Evolutionary conservation across 2,888 invertebrate species (phyloP), one percentile per base, ranked within the genome.

Genomic region (Xestia ashworthii): DNA sequence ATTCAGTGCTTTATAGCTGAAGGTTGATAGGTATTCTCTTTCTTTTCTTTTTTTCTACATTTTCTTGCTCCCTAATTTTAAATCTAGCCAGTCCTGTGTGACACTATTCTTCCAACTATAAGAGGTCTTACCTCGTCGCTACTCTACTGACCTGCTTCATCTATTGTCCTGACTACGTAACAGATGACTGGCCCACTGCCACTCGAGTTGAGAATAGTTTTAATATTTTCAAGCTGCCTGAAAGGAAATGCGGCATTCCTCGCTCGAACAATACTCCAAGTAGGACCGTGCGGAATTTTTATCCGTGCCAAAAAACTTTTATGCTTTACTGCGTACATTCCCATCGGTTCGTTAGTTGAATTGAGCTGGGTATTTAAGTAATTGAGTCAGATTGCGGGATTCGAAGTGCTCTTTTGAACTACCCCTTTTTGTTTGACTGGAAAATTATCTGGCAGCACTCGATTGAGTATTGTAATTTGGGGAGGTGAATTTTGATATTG

Each of bases 301-400:
- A 82, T 76, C 76, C 85, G 88, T 92, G 92, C 93, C 92, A 93
- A 92, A 92, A 92, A 93, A 93, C 88, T 92, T 93, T 88, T 88
- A 82, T 87, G 78, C 81, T 88, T 88, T 89, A 87, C 87, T 85
- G 78, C 88, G 81, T 87, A 85, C 80, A 82, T 73, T 88, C 77
- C 80, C 87, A 89, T 91, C 87, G 89, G 89, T 92, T 92, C 91
- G 90, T 92, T 93, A 91, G 88, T 77, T 68, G 85, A 87, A 90
- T 90, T 87, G 88, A 89, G 83, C 88, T 71, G 91, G 77, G 82
- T 92, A 93, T 92, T 94, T 91, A 91, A 89, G 90, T 90, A 93
- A 94, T 94, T 92, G 92, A 93, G 88, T 91, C 87, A 86, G 91
- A 91, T 92, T 89, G 91, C 87, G 90, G 90, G 89, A 89, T 88